Base-by-base conservation (phyloP, 2,888 invertebrate species). In the Drepanosiphum platanoidis region DNA sequence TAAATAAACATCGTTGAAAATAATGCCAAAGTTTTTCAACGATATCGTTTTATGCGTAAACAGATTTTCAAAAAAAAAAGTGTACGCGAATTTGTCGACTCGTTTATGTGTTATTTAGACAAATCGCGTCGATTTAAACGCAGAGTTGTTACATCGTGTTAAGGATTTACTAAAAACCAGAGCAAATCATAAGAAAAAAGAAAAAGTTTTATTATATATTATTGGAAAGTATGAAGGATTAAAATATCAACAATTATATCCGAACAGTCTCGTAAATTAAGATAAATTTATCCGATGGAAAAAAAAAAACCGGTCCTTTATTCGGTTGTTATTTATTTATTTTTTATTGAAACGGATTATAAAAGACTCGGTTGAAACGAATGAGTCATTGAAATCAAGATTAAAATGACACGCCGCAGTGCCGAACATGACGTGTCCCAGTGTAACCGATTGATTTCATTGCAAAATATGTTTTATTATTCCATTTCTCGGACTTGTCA, bases 341-440 rank as follows among this genome's bases (percentile, higher is more conserved):
- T 66, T 66, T 66, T 70, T 27, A 70, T 70, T 9, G n/a, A 9
- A 70, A 39, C n/a, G 70, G 9, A 70, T 70, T 70, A 70, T n/a
- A 42, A 9, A 46, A 46, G 13, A n/a, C 36, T 70, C 36, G 0
- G 70, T 39, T 70, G 36, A 27, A 70, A 70, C 22, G 1, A 70
- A 70, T 36, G n/a, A n/a, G 36, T n/a, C 36, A 70, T 70, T 13
- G 34, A 70, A n/a, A 70, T 34, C 7, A 70, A 36, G 36, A 70
- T 70, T 70, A 70, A 70, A n/a, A 36, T 22, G 68, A 34, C 34
- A 34, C 34, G 34, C 8, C 34, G 34, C 8, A 68, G 34, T 68
- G 34, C n/a, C n/a, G 11, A 68, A 68, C 34, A 34, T 34, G n/a
- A 68, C 34, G 68, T 34, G n/a, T 22, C n/a, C 68, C 34, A 68